phyloP scores from a whole-genome alignment of 2,113 vertebrate genomes.

The Gallinago jamesoni region DNA sequence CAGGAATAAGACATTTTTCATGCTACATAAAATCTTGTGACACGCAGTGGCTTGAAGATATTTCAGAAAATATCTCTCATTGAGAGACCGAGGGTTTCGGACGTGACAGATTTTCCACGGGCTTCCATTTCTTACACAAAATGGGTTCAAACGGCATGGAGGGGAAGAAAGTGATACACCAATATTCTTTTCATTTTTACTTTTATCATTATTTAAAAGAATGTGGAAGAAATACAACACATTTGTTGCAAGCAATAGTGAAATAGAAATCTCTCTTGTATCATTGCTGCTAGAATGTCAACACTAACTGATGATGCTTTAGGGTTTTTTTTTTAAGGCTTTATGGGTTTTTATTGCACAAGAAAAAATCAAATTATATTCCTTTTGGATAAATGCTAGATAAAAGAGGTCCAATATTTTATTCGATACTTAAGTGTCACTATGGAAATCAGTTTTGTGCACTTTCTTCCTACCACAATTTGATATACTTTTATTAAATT shows the following conservation, averaged over 20 bases:
- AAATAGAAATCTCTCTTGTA: neutral
- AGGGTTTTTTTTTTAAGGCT: neutral
- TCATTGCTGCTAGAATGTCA: constrained; percentile 1
- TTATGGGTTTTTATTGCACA: neutral
- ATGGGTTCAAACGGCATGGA: neutral
- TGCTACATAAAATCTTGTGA: neutral
- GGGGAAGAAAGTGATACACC: neutral
- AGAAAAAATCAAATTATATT: neutral
- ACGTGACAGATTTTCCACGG: neutral
- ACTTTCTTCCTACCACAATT: neutral
- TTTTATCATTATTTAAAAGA: neutral
- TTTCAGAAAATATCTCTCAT: neutral
- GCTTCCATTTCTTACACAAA: neutral
- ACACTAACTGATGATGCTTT: neutral
- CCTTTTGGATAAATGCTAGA: constrained; percentile 15
- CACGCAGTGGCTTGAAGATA: neutral
- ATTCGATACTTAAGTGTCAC: constrained; percentile 13
- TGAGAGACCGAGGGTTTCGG: neutral
- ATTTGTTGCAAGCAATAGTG: neutral
- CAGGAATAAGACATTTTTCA: neutral
- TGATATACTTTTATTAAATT: constrained; percentile 11
- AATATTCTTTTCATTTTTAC: neutral
- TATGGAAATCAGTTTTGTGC: neutral
- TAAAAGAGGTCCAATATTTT: constrained; percentile 36
- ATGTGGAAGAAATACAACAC: neutral